Base-by-base conservation (phyloP, 2,113 vertebrate genomes). In the Eublepharis macularius region DNA sequence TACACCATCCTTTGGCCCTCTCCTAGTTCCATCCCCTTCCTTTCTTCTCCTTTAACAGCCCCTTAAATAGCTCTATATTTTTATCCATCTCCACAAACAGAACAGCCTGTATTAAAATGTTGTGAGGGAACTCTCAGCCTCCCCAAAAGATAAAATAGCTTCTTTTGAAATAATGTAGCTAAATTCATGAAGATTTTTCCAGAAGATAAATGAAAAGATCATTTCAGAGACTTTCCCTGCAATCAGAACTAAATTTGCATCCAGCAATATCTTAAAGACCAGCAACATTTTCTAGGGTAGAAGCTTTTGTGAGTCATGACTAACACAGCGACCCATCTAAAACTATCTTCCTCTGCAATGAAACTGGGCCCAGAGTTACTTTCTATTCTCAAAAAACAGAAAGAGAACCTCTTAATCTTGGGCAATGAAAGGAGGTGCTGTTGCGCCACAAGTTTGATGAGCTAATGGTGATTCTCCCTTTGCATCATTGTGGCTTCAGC, bases 401-500 rank as follows among this genome's bases (percentile, higher is more conserved):
- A 49, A 45, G 65, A 70, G 43, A 54, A 75, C 57, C 12, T 11
- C 45, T 54, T 68, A 74, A 41, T 77, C 12, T 73, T 83, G 41
- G 11, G 75, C 66, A 87, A 83, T n/a, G 79, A 34, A 51, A 26
- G 8, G 57, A 80, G 60, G 34, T 43, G 36, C 63, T 68, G 84
- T 86, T 86, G 29, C 54, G 17, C 57, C 76, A 83, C 81, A 73
- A 26, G 57, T 17, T 43, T 41, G 54, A 80, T 79, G 76, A 54
- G 60, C 54, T 84, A 79, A 80, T 79, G 36, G 60, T 80, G 69
- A 86, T 66, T 83, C 76, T 63, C 36, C 5, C 19, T 87, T 80
- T 83, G 76, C 45, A 41, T 34, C 86, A 75, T 29, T 65, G 82
- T 68, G 76, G 76, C 76, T 87, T 87, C 60, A 83, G 60, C 26